Base-by-base conservation (phyloP, 2,888 invertebrate genomes). In the Nesidiocoris tenuis region DNA sequence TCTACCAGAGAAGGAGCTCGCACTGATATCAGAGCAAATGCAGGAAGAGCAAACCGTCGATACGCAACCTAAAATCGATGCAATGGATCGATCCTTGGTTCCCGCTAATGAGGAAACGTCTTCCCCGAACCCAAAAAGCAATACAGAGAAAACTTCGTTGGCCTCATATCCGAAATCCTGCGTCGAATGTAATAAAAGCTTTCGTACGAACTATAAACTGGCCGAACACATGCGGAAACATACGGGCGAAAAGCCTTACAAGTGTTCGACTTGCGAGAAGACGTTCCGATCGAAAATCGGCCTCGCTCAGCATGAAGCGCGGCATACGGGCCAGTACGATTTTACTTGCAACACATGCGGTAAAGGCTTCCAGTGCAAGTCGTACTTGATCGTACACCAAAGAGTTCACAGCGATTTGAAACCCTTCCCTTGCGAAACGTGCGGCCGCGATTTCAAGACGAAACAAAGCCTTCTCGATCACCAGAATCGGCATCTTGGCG, bases 231-330 rank as follows among this genome's bases (percentile, higher is more conserved):
- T 88, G 87, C 82, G 87, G 18, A 87, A 86, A 78, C 88, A 88
- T 78, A 87, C 88, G 0, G 88, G 87, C 0, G 88, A 88, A 79
- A 87, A 87, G 80, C 87, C 88, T 0, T 88, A 85, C 80, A 86
- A 87, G 77, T 88, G 88, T 81, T 79, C 80, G 1, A 83, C 85
- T 1, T 88, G 88, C 80, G 86, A 86, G 1, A 88, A 88, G 81
- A 85, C 86, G 3, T 88, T 88, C 80, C 84, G 88, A 59, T 88
- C 88, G 23, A 88, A 88, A 82, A 88, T 87, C 78, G 88, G 88
- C 7, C 82, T 88, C 18, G 86, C 87, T 0, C 88, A 88, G 79
- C 88, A 88, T 79, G 87, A 87, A 76, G 88, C 88, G 0, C 87
- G 86, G 70, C 88, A 88, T 81, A 88, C 88, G 12, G 87, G 87